Percentiles rank a stretch among this genome's conserved stretches.
phyloP scores from a whole-genome alignment of 1,140 invertebrate genomes.

The Hyphantria cunea region DNA sequence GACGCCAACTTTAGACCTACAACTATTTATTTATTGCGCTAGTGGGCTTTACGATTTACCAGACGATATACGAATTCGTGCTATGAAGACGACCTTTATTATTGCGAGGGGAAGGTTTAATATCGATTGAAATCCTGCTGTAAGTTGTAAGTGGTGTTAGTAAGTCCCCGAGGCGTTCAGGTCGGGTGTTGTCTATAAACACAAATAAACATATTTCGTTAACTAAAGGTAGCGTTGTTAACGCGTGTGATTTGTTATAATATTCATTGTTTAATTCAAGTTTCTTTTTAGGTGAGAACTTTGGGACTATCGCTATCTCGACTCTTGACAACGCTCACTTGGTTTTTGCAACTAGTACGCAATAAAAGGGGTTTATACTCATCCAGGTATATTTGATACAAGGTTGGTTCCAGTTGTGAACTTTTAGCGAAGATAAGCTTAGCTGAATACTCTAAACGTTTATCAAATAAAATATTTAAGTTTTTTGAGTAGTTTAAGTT shows the following conservation, averaged over 20 bases:
- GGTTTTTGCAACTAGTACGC: too few species aligned
- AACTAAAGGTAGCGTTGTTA: slow-evolving; percentile 48
- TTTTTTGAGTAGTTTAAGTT: too few species aligned
- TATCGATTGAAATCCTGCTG: neutral
- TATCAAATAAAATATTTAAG: too few species aligned
- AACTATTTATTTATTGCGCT: slow-evolving; percentile 67
- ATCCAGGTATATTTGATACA: too few species aligned
- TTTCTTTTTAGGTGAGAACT: slow-evolving; percentile 32
- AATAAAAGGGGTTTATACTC: too few species aligned
- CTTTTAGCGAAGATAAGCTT: neutral
- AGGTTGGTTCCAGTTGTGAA: neutral
- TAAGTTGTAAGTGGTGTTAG: slow-evolving; percentile 9
- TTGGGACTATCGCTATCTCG: neutral
- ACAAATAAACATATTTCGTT: slow-evolving; percentile 66
- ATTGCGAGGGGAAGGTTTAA: neutral
- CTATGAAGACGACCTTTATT: slow-evolving; percentile 14
- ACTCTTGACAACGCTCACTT: neutral
- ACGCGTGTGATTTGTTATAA: slow-evolving; percentile 52
- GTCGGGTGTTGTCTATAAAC: slow-evolving; percentile 34
- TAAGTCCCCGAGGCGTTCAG: slow-evolving; percentile 24
- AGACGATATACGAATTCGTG: slow-evolving; percentile 8
- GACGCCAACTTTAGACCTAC: slow-evolving; percentile 50
- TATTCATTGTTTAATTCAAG: slow-evolving; percentile 54
- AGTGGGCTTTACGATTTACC: slow-evolving; percentile 41
- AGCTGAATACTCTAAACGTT: too few species aligned